Evolutionary conservation across 1,140 invertebrate genomes (phyloP).

Genomic region (Vollenhovia emeryi): DNA sequence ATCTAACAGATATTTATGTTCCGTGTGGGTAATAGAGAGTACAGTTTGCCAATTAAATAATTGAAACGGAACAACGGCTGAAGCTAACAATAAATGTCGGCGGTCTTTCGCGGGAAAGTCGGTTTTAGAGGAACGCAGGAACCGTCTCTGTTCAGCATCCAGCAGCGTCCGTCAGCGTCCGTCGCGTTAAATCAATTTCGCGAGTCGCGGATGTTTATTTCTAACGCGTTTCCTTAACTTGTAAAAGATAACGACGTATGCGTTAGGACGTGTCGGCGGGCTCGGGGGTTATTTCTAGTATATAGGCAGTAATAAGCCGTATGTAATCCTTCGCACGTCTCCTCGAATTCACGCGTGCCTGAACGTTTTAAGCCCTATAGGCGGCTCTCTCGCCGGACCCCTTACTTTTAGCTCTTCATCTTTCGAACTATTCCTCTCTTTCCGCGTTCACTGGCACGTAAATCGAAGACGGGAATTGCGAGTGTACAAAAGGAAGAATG

Average conservation of each 20-base stretch:
- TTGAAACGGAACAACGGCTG: neutral
- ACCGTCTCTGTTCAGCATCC: neutral
- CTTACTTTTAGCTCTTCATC: neutral
- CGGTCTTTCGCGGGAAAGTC: neutral
- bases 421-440: neutral
- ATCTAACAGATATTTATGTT: too few relatives aligned
- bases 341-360: neutral
- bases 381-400: neutral
- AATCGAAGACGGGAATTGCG: conserved; percentile 18
- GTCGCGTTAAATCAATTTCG: neutral
- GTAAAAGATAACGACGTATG: conserved; percentile 28
- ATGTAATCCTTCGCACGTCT: conserved; percentile 20
- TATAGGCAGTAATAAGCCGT: conserved; percentile 27
- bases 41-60: too few relatives aligned
- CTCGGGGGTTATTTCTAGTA: conserved; percentile 29
- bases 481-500: neutral
- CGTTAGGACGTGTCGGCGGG: neutral
- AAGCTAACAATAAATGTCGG: neutral
- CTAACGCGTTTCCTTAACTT: neutral
- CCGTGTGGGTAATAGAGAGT: too few relatives aligned
- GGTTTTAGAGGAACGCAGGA: neutral
- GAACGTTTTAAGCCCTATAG: neutral
- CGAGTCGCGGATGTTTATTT: neutral
- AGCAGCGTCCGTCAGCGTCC: neutral
- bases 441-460: neutral